phyloP scores from a whole-genome alignment of 2,113 vertebrate genomes.

The Podarcis raffonei region DNA sequence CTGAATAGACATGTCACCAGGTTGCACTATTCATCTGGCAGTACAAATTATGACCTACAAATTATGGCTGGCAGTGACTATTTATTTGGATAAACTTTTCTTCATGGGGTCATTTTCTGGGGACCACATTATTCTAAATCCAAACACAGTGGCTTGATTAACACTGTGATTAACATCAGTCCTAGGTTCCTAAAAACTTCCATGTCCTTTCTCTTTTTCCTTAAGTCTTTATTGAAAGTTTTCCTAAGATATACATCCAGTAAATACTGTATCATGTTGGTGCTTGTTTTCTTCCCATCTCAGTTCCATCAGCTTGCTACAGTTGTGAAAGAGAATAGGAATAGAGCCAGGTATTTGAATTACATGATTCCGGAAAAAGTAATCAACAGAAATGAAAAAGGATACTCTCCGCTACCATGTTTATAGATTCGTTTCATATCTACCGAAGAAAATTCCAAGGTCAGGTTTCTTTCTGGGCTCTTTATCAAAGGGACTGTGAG shows the following conservation, averaged over 20 bases:
- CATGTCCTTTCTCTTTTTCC: background rate
- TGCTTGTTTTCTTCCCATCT: accelerated
- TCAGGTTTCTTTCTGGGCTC: constrained; percentile 4
- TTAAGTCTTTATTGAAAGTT: background rate
- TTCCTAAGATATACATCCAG: background rate
- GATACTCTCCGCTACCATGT: background rate
- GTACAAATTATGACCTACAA: background rate
- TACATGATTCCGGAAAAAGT: background rate
- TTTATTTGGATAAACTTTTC: background rate
- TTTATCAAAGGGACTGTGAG: background rate
- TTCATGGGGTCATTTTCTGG: background rate
- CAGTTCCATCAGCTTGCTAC: accelerated
- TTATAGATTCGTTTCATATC: accelerated
- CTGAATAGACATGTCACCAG: background rate
- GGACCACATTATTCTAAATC: background rate
- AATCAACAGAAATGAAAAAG: background rate
- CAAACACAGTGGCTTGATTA: background rate
- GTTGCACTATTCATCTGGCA: background rate
- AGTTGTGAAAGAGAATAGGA: background rate
- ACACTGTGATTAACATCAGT: background rate
- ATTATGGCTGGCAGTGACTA: background rate
- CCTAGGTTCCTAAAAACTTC: background rate
- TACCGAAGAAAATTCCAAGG: background rate
- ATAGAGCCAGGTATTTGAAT: background rate
- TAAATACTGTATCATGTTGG: background rate